Conservation (phyloP, 2,888 invertebrate genomes). For the Ecdyonurus torrentis region DNA sequence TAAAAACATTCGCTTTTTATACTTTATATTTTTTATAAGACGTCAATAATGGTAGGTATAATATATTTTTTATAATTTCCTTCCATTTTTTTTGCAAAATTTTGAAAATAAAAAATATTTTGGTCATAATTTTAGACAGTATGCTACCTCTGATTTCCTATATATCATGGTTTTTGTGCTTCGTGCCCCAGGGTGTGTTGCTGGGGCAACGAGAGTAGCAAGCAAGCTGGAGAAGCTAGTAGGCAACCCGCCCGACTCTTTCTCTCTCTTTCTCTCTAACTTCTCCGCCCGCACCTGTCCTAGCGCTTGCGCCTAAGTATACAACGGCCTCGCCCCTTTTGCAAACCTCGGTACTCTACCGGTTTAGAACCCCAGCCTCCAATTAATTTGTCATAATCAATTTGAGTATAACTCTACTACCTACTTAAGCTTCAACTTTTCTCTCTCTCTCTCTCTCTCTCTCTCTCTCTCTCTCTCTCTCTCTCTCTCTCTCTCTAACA, state of each 20-base stretch:
- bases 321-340: not conserved
- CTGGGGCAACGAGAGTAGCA: not conserved
- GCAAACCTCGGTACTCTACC: not conserved
- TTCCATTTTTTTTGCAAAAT: too few relatives aligned
- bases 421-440: not conserved
- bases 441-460: too few relatives aligned
- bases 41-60: too few relatives aligned
- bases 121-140: too few relatives aligned
- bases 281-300: not conserved
- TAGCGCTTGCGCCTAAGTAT: not conserved
- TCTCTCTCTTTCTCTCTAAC: not conserved
- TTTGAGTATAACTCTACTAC: not conserved
- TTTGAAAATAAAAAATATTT: too few relatives aligned
- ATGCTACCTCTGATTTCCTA: too few relatives aligned
- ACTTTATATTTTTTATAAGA: too few relatives aligned
- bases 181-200: not conserved
- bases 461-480: too few relatives aligned
- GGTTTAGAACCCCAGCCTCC: not conserved
- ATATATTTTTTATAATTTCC: too few relatives aligned
- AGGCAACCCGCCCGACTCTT: not conserved
- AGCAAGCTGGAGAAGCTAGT: not conserved
- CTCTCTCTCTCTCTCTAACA: too few relatives aligned
- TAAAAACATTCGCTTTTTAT: too few relatives aligned
- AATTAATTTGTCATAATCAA: not conserved
- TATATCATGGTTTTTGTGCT: too few relatives aligned